Evolutionary conservation across 2,113 vertebrate species (phyloP), one percentile per base, ranked within the genome.

Genomic region (Paraplagusia blochii): DNA sequence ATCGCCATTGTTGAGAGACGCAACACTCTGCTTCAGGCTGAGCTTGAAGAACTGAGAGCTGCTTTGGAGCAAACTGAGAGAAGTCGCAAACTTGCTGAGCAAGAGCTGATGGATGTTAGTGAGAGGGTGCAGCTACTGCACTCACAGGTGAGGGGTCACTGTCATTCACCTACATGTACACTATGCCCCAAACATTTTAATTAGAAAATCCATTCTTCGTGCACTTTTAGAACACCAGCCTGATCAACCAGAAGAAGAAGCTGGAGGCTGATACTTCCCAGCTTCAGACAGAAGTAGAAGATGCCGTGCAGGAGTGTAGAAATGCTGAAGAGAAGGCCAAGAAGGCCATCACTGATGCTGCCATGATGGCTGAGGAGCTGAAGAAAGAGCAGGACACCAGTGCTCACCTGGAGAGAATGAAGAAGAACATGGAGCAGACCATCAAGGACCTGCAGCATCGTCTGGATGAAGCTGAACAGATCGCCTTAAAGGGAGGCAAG

Each of bases 301-400:
- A 87, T 9, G 69, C 86, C 7, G 48, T 83, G 13, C 81, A 84
- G 59, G 84, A 84, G 55, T 86, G 81, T 53, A 51, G 87, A 39
- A 88, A 90, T 12, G 86, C 88, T 8, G 89, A 89, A 10, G 85
- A 89, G 4, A 90, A 87, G 58, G 86, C 87, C 59, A 88, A 88
- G 72, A 90, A 90, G 69, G 86, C 85, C 69, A 87, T 89, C 8
- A 87, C 85, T 64, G 88, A 94, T 66, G 93, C 92, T 82, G 92
- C 92, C 80, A 94, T 94, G 91, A 92, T 94, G 90, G 92, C 90
- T 57, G 93, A 97, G 81, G 93, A 95, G 83, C 88, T 96, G 78
- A 94, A 96, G 90, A 95, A 95, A 68, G 93, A 96, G 79, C 92
- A 95, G 86, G 93, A 94, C 66, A 93, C 93, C 64, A 95, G 90